Base-by-base conservation (phyloP, 2,888 invertebrate genomes). In the Rhorus exstirpatorius region DNA sequence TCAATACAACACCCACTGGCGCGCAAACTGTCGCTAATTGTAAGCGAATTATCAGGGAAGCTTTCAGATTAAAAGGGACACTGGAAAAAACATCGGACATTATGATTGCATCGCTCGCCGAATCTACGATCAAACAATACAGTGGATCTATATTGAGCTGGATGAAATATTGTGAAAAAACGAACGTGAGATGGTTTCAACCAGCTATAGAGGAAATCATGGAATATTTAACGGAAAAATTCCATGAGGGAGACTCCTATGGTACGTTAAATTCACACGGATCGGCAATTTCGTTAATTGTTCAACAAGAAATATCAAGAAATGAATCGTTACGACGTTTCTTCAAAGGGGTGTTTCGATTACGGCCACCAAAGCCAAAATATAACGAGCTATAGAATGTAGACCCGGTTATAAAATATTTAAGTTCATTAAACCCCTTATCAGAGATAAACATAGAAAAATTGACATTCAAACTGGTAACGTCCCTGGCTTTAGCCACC, bases 1-100 rank as follows among this genome's bases (percentile, higher is more conserved):
- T 79, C 58, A 35, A 60, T 79, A 0, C 60, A 72, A 6, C 89
- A 89, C 41, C 89, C 88, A 41, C 53, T 81, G 65, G 67, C 71
- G 51, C 63, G 35, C 49, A 83, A 81, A 12, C 84, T 90, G 87
- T 81, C 86, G 84, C 87, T 90, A 86, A 85, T 87, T 58, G 89
- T 84, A 80, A 88, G 87, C 71, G 75, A 55, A 60, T 85, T 87
- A 84, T 90, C 88, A 17, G 84, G 75, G 65, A 86, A 24, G 87
- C 86, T 3, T 87, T 87, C 19, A 49, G 31, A 49, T 26, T 55
- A 79, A 79, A 83, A 72, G 72, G 70, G 44, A 81, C 79, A 44
- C 86, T 87, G 14, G 82, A 84, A 58, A 63, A 55, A 24, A 68
- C 80, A 14, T 63, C 81, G 41, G 80, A 81, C 26, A 83, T 79